These are phyloP conservation scores for Acestrorhynchus altus DNA, from an alignment of 2,797 vertebrate genomes.

Conservation along the genomic window DNA sequence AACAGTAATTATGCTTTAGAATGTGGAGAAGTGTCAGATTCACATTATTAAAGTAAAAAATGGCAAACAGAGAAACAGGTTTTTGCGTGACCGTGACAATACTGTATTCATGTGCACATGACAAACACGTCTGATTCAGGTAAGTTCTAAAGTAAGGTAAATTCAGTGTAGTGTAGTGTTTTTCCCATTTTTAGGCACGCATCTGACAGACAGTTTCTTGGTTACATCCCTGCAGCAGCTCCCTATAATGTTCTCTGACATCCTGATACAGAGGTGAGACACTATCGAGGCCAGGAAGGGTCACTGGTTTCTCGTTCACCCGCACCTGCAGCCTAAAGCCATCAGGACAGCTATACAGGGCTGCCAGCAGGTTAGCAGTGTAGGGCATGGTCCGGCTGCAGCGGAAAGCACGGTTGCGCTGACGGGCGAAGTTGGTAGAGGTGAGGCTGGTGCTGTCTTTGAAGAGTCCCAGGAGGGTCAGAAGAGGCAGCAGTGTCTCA, in stretches of 20 bases:
- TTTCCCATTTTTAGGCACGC: neutral
- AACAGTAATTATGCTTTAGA: too few species aligned
- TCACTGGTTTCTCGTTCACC: conserved; percentile 87
- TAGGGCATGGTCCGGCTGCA: conserved; percentile 89
- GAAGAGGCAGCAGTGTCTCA: conserved; percentile 92
- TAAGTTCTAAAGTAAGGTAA: neutral
- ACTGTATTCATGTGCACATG: too few species aligned
- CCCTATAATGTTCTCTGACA: conserved; percentile 82
- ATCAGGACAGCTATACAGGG: conserved; percentile 88
- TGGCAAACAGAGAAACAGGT: too few species aligned
- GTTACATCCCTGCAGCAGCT: conserved; percentile 84
- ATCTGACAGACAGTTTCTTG: conserved; percentile 78
- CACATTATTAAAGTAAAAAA: too few species aligned
- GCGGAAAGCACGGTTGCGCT: conserved; percentile 82
- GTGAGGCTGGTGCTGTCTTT: conserved; percentile 80
- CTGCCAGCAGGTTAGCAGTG: conserved; percentile 87
- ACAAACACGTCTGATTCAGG: too few species aligned
- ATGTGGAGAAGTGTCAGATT: too few species aligned
- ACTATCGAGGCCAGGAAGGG: conserved; percentile 77
- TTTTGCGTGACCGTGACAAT: too few species aligned
- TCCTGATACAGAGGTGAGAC: conserved; percentile 79
- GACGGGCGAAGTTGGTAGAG: conserved; percentile 81
- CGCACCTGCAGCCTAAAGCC: conserved; percentile 82
- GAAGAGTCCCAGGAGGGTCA: conserved; percentile 93
- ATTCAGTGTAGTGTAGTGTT: neutral